Conservation (phyloP, 2,797 vertebrate genomes). For the Coregonus sp. region DNA sequence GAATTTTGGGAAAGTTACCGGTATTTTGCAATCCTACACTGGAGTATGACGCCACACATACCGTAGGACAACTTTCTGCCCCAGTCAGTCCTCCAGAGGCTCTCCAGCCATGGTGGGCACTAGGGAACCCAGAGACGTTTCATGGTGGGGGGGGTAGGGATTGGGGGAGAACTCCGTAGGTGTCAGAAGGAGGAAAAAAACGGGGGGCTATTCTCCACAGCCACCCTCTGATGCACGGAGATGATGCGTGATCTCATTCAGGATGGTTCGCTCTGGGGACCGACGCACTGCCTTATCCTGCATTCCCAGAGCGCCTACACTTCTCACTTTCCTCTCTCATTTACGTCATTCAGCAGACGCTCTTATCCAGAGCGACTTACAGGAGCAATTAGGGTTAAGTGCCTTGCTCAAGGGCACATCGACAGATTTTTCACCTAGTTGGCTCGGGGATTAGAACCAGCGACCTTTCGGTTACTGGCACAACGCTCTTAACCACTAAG, state of each 20-base stretch:
- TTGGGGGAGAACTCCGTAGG: constrained; percentile 21
- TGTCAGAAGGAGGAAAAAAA: constrained; percentile 21
- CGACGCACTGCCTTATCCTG: constrained; percentile 24
- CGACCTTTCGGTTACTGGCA: too few species aligned
- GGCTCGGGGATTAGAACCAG: too few species aligned
- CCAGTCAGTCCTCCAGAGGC: neutral
- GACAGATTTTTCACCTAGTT: too few species aligned
- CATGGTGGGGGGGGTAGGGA: neutral
- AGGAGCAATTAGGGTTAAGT: too few species aligned
- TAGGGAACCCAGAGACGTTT: too few species aligned
- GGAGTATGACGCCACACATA: neutral
- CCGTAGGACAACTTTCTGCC: neutral
- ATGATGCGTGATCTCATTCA: constrained; percentile 19
- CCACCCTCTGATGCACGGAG: neutral
- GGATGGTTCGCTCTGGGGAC: constrained; percentile 8
- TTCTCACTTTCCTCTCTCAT: constrained; percentile 14
- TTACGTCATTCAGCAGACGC: too few species aligned
- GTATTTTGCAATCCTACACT: too few species aligned
- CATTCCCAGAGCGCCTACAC: constrained; percentile 7
- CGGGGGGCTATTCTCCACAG: constrained; percentile 1
- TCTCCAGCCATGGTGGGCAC: neutral
- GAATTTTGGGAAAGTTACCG: too few species aligned
- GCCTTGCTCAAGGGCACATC: too few species aligned
- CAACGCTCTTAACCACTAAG: too few species aligned
- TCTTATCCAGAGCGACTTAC: too few species aligned